Evolutionary conservation across 2,797 vertebrate species (phyloP).

Genomic region (Ibycter americanus): DNA sequence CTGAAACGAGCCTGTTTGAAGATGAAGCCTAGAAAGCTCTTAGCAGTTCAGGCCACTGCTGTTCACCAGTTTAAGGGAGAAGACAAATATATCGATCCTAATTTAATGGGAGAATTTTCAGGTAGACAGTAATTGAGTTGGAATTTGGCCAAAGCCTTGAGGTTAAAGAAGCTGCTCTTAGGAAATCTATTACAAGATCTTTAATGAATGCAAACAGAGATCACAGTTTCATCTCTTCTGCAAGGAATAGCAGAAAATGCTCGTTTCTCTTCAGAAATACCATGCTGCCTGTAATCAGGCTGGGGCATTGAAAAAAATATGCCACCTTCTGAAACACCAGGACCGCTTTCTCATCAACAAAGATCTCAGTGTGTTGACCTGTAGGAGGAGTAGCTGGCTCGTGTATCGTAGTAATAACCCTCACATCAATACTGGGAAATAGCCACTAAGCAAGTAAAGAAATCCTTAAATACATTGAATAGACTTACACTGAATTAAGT

Average conservation of each 20-base stretch:
- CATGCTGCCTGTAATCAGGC: not conserved
- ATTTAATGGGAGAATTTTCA: constrained; percentile 26
- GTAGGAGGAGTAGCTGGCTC: constrained; percentile 56
- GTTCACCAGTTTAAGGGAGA: not conserved
- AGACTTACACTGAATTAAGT: not conserved
- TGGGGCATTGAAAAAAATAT: not conserved
- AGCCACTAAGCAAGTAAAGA: not conserved
- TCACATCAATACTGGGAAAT: not conserved
- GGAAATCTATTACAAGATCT: not conserved
- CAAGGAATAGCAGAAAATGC: constrained; percentile 15
- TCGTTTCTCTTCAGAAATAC: not conserved
- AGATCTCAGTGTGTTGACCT: not conserved
- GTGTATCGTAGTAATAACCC: not conserved
- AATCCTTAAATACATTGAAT: not conserved
- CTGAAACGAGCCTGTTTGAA: not conserved
- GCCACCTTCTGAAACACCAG: not conserved
- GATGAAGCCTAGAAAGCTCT: not conserved
- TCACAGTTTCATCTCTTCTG: not conserved
- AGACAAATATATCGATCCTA: not conserved
- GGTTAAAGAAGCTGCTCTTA: constrained; percentile 21
- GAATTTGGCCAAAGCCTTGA: constrained; percentile 47
- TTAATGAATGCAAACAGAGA: constrained; percentile 22
- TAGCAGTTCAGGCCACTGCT: not conserved
- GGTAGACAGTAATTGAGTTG: constrained; percentile 49
- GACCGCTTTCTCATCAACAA: not conserved